These are phyloP conservation scores for Suncus etruscus DNA, from an alignment of 2,113 vertebrate genomes.

Conservation along the genomic window DNA sequence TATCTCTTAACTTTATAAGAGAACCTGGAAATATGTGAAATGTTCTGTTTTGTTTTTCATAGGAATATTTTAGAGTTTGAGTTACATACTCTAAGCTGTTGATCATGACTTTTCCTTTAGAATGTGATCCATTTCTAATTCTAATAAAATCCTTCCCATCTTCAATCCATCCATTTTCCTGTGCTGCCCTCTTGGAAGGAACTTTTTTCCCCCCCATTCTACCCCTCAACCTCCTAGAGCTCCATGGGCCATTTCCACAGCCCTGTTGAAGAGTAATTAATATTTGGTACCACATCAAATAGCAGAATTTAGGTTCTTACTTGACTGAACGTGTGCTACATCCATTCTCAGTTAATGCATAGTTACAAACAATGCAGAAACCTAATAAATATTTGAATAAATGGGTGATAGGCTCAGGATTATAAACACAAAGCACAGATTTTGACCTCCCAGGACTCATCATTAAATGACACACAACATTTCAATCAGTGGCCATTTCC, in stretches of 20 bases:
- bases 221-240: not conserved
- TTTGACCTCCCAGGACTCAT: conserved; percentile 23
- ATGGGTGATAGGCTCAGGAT: not conserved
- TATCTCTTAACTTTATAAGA: not conserved
- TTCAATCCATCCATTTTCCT: not conserved
- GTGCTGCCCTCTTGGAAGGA: not conserved
- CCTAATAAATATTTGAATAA: conserved; percentile 22
- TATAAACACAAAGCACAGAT: conserved; percentile 38
- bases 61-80: conserved; percentile 15
- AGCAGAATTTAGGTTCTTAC: conserved; percentile 38
- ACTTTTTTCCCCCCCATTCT: not conserved
- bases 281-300: not conserved
- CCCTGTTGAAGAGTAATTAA: not conserved
- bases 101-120: not conserved
- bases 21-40: not conserved
- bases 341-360: not conserved
- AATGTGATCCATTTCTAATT: not conserved
- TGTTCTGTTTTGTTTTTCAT: conserved; percentile 5
- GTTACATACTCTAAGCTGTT: conserved; percentile 29
- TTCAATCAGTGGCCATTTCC: conserved; percentile 75
- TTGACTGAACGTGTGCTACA: not conserved
- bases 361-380: not conserved
- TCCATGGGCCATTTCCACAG: not conserved
- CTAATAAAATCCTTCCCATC: not conserved
- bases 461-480: conserved; percentile 44